Evolutionary conservation across 92 coral and sea anemone species (phyloP), one percentile per base, ranked within the genome.

Genomic region (Isaurus tuberculatus): DNA sequence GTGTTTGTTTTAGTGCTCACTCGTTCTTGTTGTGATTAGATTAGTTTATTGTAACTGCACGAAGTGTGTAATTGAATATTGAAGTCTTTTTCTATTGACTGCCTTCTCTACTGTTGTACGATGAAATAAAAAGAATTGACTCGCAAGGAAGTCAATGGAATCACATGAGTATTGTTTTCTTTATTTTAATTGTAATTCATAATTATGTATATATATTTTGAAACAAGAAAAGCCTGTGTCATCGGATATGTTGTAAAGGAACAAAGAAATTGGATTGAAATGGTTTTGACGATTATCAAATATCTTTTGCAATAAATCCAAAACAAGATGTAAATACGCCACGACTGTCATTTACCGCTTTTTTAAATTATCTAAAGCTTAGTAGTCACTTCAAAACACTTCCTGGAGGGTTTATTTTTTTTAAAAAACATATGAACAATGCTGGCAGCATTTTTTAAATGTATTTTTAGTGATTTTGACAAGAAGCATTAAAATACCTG

Each of bases 1-100:
- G 31, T 74, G 80, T 74, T 74, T 74, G 80, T 74, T 74, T 74
- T 74, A 49, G 36, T 25, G 65, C 80, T 22, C 10, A 29, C 53
- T 61, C 29, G 46, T 74, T 43, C 30, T 10, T 30, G 36, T 57
- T n/a, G n/a, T n/a, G n/a, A n/a, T n/a, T n/a, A n/a, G 66, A 31
- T 42, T 51, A 20, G 32, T 74, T 53, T 40, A 29, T 13, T 2
- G 0, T 46, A 51, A 51, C 66, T 34, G 64, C 15, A 26, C 27
- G 66, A 31, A 28, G n/a, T 25, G 65, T 40, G 80, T 15, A 30
- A 22, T 28, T 30, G 19, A 7, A 53, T 40, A 72, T 27, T 23
- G 79, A 8, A 74, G 15, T 74, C 28, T 29, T 16, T 74, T 51
- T 25, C n/a, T 27, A 19, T 55, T 26, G 22, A 55, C 7, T 22